phyloP scores from a whole-genome alignment of 2,797 vertebrate species.

The Microctenopoma stevenorrisi region DNA sequence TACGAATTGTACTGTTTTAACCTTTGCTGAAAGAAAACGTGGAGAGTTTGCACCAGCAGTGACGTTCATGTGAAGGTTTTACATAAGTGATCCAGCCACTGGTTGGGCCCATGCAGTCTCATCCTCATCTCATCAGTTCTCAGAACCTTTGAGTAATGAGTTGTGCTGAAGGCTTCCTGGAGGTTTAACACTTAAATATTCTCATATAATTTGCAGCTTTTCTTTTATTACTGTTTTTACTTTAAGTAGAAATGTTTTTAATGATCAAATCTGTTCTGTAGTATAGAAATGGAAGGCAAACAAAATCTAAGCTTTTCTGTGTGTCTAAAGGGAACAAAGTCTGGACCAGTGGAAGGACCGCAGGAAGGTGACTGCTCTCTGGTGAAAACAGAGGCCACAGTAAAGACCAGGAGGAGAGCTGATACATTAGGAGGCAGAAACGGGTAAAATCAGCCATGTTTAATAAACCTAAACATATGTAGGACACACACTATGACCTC shows the following conservation, averaged over 20 bases:
- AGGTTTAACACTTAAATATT: too few relatives aligned
- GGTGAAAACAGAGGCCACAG: conserved; percentile 79
- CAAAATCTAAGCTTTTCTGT: conserved; percentile 4
- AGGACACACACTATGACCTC: not conserved
- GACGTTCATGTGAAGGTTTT: not conserved
- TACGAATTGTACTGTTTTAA: conserved; percentile 8
- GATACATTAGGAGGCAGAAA: conserved; percentile 67
- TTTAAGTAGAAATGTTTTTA: not conserved
- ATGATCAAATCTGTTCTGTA: too few relatives aligned
- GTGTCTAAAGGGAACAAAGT: conserved; percentile 71
- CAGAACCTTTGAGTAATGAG: too few relatives aligned
- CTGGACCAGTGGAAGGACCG: conserved; percentile 51
- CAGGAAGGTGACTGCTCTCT: conserved; percentile 77
- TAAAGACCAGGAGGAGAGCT: conserved; percentile 74
- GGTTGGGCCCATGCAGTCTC: too few relatives aligned
- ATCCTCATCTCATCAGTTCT: too few relatives aligned
- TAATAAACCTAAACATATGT: not conserved
- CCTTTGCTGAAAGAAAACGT: not conserved
- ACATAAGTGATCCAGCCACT: too few relatives aligned
- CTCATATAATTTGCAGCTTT: too few relatives aligned
- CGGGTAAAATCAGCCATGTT: conserved; percentile 75
- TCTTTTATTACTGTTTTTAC: too few relatives aligned
- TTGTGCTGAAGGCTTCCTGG: too few relatives aligned
- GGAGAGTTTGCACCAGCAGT: not conserved
- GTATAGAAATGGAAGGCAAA: not conserved